Conservation (phyloP, 2,797 vertebrate genomes). For the Pterois miles region DNA sequence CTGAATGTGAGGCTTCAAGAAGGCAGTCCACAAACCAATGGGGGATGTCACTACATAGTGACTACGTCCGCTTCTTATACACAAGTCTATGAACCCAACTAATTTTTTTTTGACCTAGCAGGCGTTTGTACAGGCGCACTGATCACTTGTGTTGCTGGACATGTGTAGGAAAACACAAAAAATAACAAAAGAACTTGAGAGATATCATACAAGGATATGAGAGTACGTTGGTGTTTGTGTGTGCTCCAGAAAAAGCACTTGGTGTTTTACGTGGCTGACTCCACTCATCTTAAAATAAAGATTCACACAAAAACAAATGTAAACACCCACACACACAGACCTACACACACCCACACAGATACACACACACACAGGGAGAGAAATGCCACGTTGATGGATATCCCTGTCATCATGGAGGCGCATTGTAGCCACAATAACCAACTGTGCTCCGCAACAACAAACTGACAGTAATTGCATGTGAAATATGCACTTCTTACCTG, state of each 20-base stretch:
- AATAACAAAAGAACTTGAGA: background rate
- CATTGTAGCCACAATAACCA: slow-evolving; percentile 58
- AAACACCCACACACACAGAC: slow-evolving; percentile 32
- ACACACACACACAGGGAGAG: slow-evolving; percentile 40
- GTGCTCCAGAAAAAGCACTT: slow-evolving; percentile 25
- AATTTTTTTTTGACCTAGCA: no score
- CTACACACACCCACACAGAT: background rate
- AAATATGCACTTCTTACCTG: slow-evolving; percentile 84
- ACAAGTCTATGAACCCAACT: no score
- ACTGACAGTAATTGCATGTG: slow-evolving; percentile 53
- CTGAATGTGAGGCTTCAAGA: no score
- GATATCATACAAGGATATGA: background rate
- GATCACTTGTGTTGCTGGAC: background rate
- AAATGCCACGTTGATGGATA: slow-evolving; percentile 61
- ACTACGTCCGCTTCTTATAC: no score
- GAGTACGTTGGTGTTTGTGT: background rate
- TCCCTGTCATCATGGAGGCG: slow-evolving; percentile 62
- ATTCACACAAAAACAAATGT: slow-evolving; percentile 43
- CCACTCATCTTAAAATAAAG: slow-evolving; percentile 56
- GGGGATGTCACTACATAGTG: no score
- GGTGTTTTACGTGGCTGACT: slow-evolving; percentile 37
- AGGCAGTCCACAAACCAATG: no score
- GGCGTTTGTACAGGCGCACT: background rate
- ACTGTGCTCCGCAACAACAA: slow-evolving; percentile 54
- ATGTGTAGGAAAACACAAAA: background rate